Percentiles rank a stretch among this genome's conserved stretches.
Conservation (phyloP, 2,113 vertebrate genomes). For the Brienomyrus longianalis region DNA sequence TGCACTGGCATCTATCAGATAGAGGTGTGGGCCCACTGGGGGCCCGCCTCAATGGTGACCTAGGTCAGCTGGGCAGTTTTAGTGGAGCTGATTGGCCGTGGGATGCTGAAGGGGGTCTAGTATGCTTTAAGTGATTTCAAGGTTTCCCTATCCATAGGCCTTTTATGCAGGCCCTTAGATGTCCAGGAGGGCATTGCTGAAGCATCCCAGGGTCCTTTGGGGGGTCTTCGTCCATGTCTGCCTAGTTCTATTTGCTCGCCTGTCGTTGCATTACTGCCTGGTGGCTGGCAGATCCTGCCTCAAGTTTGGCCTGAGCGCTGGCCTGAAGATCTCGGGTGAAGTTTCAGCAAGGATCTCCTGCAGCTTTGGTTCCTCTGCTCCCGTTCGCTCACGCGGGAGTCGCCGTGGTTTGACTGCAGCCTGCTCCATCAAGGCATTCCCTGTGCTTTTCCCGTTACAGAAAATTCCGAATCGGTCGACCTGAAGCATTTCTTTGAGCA, state of each 20-base stretch:
- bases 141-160: background rate
- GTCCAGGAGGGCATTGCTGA: background rate
- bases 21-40: background rate
- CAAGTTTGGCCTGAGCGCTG: background rate
- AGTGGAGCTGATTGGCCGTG: background rate
- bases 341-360: background rate
- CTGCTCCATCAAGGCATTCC: slow-evolving; percentile 17
- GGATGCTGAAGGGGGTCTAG: background rate
- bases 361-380: background rate
- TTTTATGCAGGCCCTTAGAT: background rate
- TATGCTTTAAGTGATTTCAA: background rate
- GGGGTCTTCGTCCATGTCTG: background rate
- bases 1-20: background rate
- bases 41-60: background rate
- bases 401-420: background rate
- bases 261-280: background rate
- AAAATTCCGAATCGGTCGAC: slow-evolving; percentile 87
- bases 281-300: background rate
- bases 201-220: background rate
- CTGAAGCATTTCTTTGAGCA: slow-evolving; percentile 94
- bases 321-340: background rate
- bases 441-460: slow-evolving; percentile 60
- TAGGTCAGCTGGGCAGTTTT: background rate
- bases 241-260: background rate
- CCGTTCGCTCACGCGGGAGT: background rate